These are phyloP conservation scores for Iphiclides podalirius DNA, from an alignment of 2,888 invertebrate genomes.

Conservation along the genomic window DNA sequence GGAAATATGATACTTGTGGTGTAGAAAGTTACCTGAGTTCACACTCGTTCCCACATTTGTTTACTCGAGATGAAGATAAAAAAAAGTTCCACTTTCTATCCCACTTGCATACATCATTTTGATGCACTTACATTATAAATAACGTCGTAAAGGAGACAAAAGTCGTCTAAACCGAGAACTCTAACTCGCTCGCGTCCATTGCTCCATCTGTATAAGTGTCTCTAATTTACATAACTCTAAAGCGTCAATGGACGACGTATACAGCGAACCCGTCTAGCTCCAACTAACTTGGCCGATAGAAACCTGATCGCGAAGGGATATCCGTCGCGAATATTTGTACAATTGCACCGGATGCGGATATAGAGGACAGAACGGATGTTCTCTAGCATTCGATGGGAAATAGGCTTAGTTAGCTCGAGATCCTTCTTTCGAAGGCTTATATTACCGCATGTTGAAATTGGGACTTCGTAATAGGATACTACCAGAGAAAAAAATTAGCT, in stretches of 20 bases:
- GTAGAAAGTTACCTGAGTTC: background rate
- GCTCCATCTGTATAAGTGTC: constrained; percentile 3
- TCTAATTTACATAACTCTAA: background rate
- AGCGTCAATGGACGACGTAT: constrained; percentile 8
- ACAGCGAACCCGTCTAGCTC: constrained; percentile 16
- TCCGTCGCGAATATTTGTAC: constrained; percentile 49
- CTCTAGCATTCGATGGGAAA: constrained; percentile 34
- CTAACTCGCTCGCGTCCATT: constrained; percentile 12
- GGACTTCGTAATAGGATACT: constrained; percentile 43
- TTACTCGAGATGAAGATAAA: constrained; percentile 1
- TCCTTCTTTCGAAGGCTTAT: constrained; percentile 39
- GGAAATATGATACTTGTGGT: background rate
- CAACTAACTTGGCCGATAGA: constrained; percentile 29
- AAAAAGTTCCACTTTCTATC: constrained; percentile 4
- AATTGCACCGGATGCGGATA: constrained; percentile 40
- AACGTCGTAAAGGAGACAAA: background rate
- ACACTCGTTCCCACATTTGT: constrained; percentile 7
- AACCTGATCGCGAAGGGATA: constrained; percentile 36
- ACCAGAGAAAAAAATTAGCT: background rate
- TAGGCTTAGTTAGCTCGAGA: constrained; percentile 36
- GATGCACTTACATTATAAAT: constrained; percentile 2
- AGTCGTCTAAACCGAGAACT: background rate
- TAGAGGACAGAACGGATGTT: constrained; percentile 35
- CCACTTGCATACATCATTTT: background rate
- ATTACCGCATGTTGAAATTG: constrained; percentile 43